phyloP scores from a whole-genome alignment of 2,113 vertebrate species.

The Mesocricetus auratus region DNA sequence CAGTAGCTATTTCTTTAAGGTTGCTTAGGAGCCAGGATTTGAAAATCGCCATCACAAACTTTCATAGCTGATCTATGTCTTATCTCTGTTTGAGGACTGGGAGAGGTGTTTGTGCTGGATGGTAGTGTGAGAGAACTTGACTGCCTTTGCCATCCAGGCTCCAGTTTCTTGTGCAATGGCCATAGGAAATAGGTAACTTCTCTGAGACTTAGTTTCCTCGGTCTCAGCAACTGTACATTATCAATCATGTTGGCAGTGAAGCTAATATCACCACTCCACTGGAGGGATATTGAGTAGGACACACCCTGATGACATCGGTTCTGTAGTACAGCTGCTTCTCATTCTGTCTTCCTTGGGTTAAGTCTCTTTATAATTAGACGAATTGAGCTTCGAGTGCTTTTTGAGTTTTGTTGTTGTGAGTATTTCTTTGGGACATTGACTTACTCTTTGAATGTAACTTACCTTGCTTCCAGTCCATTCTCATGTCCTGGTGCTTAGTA shows the following conservation, averaged over 20 bases:
- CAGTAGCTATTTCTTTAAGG: not conserved
- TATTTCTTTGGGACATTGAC: not conserved
- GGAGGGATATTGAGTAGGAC: not conserved
- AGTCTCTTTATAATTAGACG: not conserved
- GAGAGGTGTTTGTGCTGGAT: not conserved
- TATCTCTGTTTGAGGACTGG: not conserved
- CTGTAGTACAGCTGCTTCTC: not conserved
- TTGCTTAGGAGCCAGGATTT: constrained; percentile 25
- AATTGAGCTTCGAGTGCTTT: not conserved
- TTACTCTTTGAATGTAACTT: not conserved
- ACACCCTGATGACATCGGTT: not conserved
- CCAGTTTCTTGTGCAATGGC: not conserved
- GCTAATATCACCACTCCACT: not conserved
- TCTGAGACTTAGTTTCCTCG: not conserved
- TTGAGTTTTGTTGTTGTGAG: not conserved
- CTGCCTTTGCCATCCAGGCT: not conserved
- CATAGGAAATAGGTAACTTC: not conserved
- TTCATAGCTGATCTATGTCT: not conserved
- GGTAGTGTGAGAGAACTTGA: constrained; percentile 4
- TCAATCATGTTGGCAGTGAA: not conserved
- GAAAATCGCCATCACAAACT: not conserved
- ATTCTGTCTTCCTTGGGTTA: not conserved
- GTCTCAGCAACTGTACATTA: not conserved
- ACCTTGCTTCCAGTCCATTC: not conserved
- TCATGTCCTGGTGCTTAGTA: not conserved